These are phyloP conservation scores for Celastrina argiolus DNA, from an alignment of 2,888 invertebrate species.

Conservation along the genomic window DNA sequence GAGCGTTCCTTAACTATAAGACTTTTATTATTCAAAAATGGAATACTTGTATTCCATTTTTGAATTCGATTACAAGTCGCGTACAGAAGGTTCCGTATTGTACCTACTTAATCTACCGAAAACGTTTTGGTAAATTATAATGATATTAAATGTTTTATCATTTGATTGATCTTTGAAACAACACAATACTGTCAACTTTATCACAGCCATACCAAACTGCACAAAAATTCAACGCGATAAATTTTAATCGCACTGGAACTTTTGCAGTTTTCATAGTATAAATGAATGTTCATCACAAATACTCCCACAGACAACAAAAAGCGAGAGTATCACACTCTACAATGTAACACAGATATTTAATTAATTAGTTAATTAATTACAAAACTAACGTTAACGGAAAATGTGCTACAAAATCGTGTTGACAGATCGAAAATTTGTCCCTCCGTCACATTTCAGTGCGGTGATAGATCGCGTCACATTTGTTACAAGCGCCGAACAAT, in stretches of 20 bases:
- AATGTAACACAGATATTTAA: not conserved
- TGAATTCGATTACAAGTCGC: too few relatives aligned
- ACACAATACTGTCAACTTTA: too few relatives aligned
- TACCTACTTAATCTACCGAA: too few relatives aligned
- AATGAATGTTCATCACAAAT: too few relatives aligned
- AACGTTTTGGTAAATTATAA: too few relatives aligned
- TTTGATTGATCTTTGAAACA: too few relatives aligned
- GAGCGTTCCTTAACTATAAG: too few relatives aligned
- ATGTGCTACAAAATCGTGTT: not conserved
- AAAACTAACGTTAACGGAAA: not conserved
- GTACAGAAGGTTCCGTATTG: too few relatives aligned
- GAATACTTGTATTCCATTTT: too few relatives aligned
- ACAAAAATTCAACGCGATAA: not conserved
- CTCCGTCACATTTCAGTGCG: not conserved
- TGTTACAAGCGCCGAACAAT: constrained; percentile 13
- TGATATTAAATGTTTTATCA: too few relatives aligned
- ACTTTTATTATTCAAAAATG: too few relatives aligned
- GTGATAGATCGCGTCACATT: constrained; percentile 18
- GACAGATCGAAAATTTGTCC: constrained; percentile 17
- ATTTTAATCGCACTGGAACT: not conserved
- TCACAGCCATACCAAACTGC: too few relatives aligned
- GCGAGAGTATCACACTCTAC: not conserved
- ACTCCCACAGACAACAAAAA: not conserved
- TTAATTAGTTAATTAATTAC: not conserved
- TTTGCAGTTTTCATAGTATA: not conserved